Conservation (phyloP, 2,797 vertebrate genomes). For the Tachyglossus aculeatus region DNA sequence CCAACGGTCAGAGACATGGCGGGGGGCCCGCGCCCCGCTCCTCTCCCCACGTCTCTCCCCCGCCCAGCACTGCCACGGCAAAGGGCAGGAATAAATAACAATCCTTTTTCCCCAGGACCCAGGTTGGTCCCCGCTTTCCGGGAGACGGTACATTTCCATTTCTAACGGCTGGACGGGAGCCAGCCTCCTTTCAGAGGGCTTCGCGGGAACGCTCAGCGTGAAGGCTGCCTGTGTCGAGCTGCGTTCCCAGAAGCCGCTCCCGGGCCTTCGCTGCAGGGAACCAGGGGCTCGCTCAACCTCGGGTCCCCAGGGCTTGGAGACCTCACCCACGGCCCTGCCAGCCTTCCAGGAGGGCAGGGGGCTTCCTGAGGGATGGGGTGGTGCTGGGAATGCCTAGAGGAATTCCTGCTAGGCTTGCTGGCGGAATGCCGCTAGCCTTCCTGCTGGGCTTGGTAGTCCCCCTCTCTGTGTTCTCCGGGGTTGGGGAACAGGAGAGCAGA, state of each 20-base stretch:
- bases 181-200: constrained; percentile 30
- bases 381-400: not conserved
- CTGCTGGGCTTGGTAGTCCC: not conserved
- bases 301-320: not conserved
- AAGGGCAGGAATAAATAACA: constrained; percentile 1
- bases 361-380: not conserved
- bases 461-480: no score
- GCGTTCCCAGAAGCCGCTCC: not conserved
- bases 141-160: constrained; percentile 39
- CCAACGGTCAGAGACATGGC: no score
- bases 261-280: not conserved
- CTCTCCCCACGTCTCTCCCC: not conserved
- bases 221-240: not conserved
- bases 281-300: not conserved
- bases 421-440: not conserved
- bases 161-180: constrained; percentile 45
- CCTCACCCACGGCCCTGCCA: not conserved
- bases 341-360: not conserved
- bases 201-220: constrained; percentile 3
- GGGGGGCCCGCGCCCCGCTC: not conserved
- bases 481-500: not conserved
- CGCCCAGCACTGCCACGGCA: constrained; percentile 1
- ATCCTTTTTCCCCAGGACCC: not conserved
- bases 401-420: not conserved
- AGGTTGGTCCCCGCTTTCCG: not conserved